Conservation (phyloP, 1,140 invertebrate species). For the Aphidius ervi region DNA sequence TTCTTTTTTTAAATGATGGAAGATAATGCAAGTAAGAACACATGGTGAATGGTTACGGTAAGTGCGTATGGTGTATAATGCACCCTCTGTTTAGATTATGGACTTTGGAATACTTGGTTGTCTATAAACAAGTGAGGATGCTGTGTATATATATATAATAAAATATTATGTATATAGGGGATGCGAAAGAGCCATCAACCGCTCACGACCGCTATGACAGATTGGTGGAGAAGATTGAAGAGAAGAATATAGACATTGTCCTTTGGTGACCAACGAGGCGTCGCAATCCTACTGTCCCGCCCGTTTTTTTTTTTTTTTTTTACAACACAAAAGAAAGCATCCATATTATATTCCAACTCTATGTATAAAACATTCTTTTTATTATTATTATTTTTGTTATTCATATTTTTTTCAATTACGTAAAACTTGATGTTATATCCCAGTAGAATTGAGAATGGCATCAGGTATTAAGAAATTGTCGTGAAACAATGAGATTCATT, state of each 20-base stretch:
- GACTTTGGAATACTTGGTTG: slow-evolving; percentile 28
- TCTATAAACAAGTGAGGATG: slow-evolving; percentile 34
- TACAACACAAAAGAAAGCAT: neutral
- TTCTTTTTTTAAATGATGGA: neutral
- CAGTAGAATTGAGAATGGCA: neutral
- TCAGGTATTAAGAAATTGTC: slow-evolving; percentile 21
- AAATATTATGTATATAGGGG: slow-evolving; percentile 19
- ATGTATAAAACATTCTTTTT: neutral
- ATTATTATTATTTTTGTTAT: slow-evolving; percentile 2
- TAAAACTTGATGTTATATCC: neutral
- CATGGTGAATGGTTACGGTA: slow-evolving; percentile 44
- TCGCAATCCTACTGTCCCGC: slow-evolving; percentile 34
- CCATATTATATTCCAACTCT: neutral
- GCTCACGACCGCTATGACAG: slow-evolving; percentile 41
- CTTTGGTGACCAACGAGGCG: slow-evolving; percentile 48
- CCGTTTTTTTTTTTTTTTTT: neutral
- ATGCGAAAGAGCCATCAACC: slow-evolving; percentile 27
- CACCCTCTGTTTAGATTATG: slow-evolving; percentile 46
- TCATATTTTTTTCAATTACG: neutral
- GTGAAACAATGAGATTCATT: slow-evolving; percentile 25
- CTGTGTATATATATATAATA: slow-evolving; percentile 2
- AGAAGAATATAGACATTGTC: slow-evolving; percentile 26
- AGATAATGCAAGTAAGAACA: slow-evolving; percentile 28
- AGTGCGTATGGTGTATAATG: slow-evolving; percentile 26
- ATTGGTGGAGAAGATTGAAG: slow-evolving; percentile 32